These are phyloP conservation scores for Festucalex cinctus DNA, from an alignment of 2,113 vertebrate species.

Conservation along the genomic window DNA sequence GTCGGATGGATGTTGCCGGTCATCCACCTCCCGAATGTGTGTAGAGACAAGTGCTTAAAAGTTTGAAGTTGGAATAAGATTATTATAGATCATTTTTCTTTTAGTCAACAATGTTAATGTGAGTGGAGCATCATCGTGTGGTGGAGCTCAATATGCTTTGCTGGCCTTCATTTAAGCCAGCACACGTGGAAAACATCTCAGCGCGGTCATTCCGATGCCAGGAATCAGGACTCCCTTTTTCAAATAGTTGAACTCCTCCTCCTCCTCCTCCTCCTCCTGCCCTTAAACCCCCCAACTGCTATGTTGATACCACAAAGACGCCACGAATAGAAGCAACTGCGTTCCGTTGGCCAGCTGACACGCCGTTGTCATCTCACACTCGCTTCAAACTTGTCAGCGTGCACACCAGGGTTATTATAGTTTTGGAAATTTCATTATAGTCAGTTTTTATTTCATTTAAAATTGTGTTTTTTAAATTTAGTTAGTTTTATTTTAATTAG, in stretches of 20 bases:
- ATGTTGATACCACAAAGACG: conserved; percentile 35
- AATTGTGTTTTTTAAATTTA: too few species aligned
- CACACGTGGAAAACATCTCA: conserved; percentile 25
- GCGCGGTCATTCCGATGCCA: conserved; percentile 11
- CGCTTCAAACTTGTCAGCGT: conserved; percentile 1
- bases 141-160: conserved; percentile 13
- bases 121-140: too few species aligned
- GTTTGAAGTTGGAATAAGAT: neutral
- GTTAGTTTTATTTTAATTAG: too few species aligned
- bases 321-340: conserved; percentile 52
- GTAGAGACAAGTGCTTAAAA: too few species aligned
- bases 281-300: conserved; percentile 20
- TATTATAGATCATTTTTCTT: neutral
- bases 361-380: conserved; percentile 22
- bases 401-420: too few species aligned
- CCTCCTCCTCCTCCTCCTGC: too few species aligned
- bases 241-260: conserved; percentile 46
- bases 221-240: conserved; percentile 52
- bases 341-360: conserved; percentile 47
- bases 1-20: too few species aligned
- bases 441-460: too few species aligned
- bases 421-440: too few species aligned
- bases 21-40: too few species aligned
- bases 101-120: neutral
- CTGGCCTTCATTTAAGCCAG: conserved; percentile 34